Evolutionary conservation across 2,797 vertebrate species (phyloP).

Genomic region (Vespertilio murinus): DNA sequence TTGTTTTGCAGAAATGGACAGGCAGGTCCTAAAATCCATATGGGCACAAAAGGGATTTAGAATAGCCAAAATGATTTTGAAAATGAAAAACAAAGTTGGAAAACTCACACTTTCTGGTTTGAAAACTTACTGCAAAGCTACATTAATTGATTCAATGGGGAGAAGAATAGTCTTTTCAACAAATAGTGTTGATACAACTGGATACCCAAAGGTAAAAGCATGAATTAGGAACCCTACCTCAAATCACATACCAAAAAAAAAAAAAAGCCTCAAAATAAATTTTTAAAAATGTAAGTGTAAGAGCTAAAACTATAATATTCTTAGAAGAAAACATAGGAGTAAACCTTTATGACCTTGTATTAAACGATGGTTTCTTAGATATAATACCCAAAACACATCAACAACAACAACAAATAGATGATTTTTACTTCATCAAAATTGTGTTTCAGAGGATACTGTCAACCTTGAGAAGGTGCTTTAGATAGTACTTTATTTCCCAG

Average conservation of each 20-base stretch:
- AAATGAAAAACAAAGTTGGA: conserved; percentile 48
- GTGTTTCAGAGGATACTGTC: background rate
- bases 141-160: background rate
- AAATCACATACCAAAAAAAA: background rate
- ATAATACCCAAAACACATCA: background rate
- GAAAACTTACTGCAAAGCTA: conserved; percentile 37
- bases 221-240: background rate
- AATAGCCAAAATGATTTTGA: conserved; percentile 52
- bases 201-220: background rate
- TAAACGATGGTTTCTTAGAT: conserved; percentile 26
- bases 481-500: background rate
- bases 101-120: background rate
- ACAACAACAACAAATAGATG: background rate
- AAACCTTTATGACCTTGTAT: background rate
- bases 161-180: conserved; percentile 31
- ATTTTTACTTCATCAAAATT: conserved; percentile 19
- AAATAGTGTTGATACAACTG: background rate
- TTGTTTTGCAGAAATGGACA: conserved; percentile 30
- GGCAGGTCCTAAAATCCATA: conserved; percentile 45
- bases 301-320: background rate
- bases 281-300: background rate
- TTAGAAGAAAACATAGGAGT: background rate
- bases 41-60: background rate
- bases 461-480: background rate
- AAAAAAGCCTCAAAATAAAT: conserved; percentile 28